Evolutionary conservation across 2,888 invertebrate genomes (phyloP).

Genomic region (Lysandra bellargus): DNA sequence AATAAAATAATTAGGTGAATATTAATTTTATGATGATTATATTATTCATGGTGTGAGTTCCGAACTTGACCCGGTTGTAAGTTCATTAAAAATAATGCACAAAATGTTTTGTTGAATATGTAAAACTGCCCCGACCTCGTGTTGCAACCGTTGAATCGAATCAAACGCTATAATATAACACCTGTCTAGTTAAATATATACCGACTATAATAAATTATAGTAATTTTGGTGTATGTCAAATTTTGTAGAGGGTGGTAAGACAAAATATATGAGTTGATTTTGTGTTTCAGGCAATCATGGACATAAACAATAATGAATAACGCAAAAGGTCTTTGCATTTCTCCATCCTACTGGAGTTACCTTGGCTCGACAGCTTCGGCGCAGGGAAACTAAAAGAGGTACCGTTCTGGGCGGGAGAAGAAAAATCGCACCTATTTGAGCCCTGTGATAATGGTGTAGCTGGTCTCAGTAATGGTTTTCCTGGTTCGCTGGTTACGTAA

Average conservation of each 20-base stretch:
- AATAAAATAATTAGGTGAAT: not conserved
- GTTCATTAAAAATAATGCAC: conserved; percentile 16
- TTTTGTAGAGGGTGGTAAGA: not conserved
- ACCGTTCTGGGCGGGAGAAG: too few species aligned
- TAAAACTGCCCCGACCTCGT: not conserved
- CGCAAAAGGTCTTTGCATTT: too few species aligned
- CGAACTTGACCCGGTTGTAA: conserved; percentile 5
- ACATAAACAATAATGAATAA: too few species aligned
- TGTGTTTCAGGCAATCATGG: too few species aligned
- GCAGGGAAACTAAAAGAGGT: too few species aligned
- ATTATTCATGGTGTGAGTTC: not conserved
- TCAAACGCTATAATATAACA: not conserved
- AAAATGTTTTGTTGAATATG: conserved; percentile 23
- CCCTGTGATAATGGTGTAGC: too few species aligned
- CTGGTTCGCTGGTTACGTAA: too few species aligned
- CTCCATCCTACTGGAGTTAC: too few species aligned
- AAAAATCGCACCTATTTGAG: too few species aligned
- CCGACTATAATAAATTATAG: not conserved
- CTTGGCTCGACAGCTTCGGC: too few species aligned
- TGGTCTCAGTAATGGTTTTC: too few species aligned
- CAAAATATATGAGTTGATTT: too few species aligned
- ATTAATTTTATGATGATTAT: not conserved
- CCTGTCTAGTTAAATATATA: not conserved
- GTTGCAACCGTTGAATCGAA: conserved; percentile 20
- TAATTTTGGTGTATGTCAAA: not conserved